Evolutionary conservation across 2,888 invertebrate species (phyloP).

Genomic region (Auanema sp.): DNA sequence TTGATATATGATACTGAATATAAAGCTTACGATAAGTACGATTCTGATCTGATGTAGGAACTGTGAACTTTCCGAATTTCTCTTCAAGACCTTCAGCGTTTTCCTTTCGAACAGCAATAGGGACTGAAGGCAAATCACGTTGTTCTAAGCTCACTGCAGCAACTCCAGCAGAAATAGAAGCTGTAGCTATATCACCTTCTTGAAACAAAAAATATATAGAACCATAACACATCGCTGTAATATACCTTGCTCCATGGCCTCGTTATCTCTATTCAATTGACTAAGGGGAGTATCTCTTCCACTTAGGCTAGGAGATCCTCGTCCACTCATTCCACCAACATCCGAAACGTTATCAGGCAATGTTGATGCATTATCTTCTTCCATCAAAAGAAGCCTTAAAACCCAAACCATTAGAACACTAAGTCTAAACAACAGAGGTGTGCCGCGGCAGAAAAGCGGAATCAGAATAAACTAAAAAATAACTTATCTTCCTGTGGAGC

Average conservation of each 20-base stretch:
- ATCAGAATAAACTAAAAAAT: too few relatives aligned
- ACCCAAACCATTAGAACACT: slow-evolving; percentile 1
- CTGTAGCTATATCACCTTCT: slow-evolving; percentile 19
- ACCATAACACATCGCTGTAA: background rate
- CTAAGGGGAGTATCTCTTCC: slow-evolving; percentile 84
- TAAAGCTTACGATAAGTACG: slow-evolving; percentile 19
- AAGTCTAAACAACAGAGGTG: too few relatives aligned
- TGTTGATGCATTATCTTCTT: slow-evolving; percentile 49
- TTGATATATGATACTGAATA: background rate
- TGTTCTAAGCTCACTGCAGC: slow-evolving; percentile 20
- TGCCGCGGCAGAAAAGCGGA: too few relatives aligned
- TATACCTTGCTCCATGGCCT: slow-evolving; percentile 12
- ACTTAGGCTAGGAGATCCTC: slow-evolving; percentile 67
- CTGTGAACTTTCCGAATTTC: slow-evolving; percentile 96
- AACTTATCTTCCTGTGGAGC: slow-evolving; percentile 25
- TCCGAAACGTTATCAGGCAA: slow-evolving; percentile 84
- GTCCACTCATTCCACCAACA: slow-evolving; percentile 74
- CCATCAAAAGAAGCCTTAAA: slow-evolving; percentile 26
- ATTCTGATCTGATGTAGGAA: slow-evolving; percentile 70
- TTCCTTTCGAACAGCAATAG: slow-evolving; percentile 71
- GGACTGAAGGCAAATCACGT: slow-evolving; percentile 54
- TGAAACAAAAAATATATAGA: background rate
- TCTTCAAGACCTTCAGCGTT: slow-evolving; percentile 93
- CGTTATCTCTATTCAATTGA: slow-evolving; percentile 12
- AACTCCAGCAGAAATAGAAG: slow-evolving; percentile 30